Percentiles rank a stretch among this genome's conserved stretches.
Evolutionary conservation across 2,888 invertebrate species (phyloP).

Genomic region (Syrphus vitripennis): DNA sequence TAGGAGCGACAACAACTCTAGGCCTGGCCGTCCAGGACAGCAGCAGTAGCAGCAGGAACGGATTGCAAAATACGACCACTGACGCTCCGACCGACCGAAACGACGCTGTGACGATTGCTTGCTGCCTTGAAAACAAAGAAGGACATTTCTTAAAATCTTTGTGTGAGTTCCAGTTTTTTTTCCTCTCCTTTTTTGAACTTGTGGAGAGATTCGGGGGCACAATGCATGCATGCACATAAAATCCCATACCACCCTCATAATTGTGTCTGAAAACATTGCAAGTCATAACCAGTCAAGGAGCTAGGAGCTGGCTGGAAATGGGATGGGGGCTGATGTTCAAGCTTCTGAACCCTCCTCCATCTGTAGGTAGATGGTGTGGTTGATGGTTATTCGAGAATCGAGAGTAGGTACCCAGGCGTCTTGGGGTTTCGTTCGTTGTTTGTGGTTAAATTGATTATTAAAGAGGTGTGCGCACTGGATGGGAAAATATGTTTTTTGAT

Average conservation of each 20-base stretch:
- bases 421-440: conserved; percentile 51
- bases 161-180: conserved; percentile 20
- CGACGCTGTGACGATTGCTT: not conserved
- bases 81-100: not conserved
- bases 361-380: not conserved
- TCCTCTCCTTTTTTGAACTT: conserved; percentile 19
- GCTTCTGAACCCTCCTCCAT: conserved; percentile 25
- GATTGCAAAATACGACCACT: conserved; percentile 2
- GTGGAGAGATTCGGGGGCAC: conserved; percentile 55
- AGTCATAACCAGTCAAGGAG: conserved; percentile 52
- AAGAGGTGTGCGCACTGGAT: conserved; percentile 63
- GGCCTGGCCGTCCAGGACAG: conserved; percentile 7
- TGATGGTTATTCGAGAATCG: conserved; percentile 41
- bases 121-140: conserved; percentile 48
- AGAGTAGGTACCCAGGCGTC: conserved; percentile 44
- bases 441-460: conserved; percentile 70
- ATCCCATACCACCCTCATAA: not conserved
- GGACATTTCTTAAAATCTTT: conserved; percentile 50
- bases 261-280: conserved; percentile 36
- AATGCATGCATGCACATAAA: conserved; percentile 59
- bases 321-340: conserved; percentile 24
- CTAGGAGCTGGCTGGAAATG: not conserved
- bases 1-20: conserved; percentile 44
- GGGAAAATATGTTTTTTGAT: conserved; percentile 63
- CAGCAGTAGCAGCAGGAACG: not conserved